Evolutionary conservation across 2,888 invertebrate species (phyloP).

Genomic region (Hedychridium roseum): DNA sequence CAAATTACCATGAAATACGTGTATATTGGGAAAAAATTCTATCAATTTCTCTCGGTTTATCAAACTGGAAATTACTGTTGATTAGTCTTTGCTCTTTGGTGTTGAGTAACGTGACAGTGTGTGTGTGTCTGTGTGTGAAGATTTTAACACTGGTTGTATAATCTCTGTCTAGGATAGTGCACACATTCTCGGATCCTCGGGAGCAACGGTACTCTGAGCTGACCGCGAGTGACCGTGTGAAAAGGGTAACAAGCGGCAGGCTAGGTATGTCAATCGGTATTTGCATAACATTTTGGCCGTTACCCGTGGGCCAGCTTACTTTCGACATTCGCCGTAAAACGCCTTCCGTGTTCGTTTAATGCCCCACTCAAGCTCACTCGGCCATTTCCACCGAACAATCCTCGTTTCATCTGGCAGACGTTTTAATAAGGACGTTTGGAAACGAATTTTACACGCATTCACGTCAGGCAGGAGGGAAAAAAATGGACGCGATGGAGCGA

Average conservation of each 20-base stretch:
- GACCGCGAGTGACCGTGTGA: constrained; percentile 51
- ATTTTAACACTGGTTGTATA: not conserved
- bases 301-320: not conserved
- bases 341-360: not conserved
- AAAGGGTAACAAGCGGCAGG: constrained; percentile 46
- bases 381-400: not conserved
- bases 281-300: constrained; percentile 34
- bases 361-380: not conserved
- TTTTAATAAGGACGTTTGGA: too few relatives aligned
- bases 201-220: constrained; percentile 48
- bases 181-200: not conserved
- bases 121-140: constrained; percentile 5
- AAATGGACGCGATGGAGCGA: not conserved
- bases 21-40: too few relatives aligned
- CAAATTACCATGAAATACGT: too few relatives aligned
- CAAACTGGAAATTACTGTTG: too few relatives aligned
- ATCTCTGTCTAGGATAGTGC: not conserved
- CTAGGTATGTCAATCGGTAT: constrained; percentile 31
- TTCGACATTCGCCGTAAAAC: not conserved
- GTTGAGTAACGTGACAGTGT: too few relatives aligned
- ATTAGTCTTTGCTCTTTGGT: too few relatives aligned
- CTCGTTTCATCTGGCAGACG: not conserved
- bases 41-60: too few relatives aligned
- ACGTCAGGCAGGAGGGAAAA: not conserved
- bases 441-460: too few relatives aligned